A percentile compares a stretch with the other conserved stretches of the same genome.
These are phyloP conservation scores for Magallana ariakensis DNA, from an alignment of 1,140 invertebrate genomes.

Conservation along the genomic window DNA sequence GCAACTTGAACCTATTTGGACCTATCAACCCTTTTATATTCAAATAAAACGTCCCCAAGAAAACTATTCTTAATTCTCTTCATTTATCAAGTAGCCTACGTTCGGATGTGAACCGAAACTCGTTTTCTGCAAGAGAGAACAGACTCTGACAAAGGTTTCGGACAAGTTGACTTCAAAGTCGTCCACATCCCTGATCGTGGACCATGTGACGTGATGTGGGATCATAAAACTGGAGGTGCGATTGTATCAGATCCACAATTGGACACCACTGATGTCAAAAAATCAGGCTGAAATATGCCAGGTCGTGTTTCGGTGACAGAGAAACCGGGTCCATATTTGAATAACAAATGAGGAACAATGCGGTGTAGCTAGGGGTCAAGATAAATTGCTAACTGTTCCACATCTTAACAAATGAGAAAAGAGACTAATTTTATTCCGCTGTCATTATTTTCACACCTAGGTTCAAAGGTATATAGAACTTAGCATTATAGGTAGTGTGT, in stretches of 20 bases:
- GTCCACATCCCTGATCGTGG: neutral
- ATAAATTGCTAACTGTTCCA: slow-evolving; percentile 21
- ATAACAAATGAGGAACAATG: slow-evolving; percentile 21
- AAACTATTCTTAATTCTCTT: too few species aligned
- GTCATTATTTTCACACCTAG: slow-evolving; percentile 32
- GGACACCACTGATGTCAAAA: slow-evolving; percentile 16
- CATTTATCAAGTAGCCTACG: neutral
- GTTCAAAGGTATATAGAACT: slow-evolving; percentile 31
- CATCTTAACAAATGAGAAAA: slow-evolving; percentile 34
- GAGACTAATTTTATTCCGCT: neutral
- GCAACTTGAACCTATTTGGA: too few species aligned
- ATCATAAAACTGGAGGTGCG: slow-evolving; percentile 4
- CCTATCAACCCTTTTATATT: too few species aligned
- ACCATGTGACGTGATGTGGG: neutral
- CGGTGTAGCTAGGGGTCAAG: slow-evolving; percentile 11
- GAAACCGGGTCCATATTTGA: slow-evolving; percentile 16
- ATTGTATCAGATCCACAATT: neutral
- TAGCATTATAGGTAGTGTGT: slow-evolving; percentile 31
- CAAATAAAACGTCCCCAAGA: too few species aligned
- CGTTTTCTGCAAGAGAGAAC: slow-evolving; percentile 23
- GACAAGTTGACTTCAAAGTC: slow-evolving; percentile 8
- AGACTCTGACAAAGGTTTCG: neutral
- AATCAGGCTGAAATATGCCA: slow-evolving; percentile 28
- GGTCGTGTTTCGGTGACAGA: slow-evolving; percentile 20
- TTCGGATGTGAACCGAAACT: neutral